Evolutionary conservation across 53 echinoderm and acorn worm species (phyloP).

Genomic region (Holothuria scabra): DNA sequence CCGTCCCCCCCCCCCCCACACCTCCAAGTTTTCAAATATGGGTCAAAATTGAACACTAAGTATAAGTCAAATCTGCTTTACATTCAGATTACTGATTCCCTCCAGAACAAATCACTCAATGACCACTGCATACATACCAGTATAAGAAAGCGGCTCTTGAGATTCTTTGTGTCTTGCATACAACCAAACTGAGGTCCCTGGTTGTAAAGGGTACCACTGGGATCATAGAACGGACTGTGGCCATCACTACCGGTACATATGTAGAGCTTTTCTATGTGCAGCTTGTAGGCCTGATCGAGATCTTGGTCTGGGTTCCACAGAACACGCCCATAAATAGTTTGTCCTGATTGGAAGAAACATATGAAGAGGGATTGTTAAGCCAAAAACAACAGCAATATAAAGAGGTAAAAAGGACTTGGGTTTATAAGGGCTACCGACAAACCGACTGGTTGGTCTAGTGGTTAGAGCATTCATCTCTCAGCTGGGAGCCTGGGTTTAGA

Average conservation of each 20-base stretch:
- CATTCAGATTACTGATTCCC: too few relatives aligned
- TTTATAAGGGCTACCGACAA: too few relatives aligned
- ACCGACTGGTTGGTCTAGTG: too few relatives aligned
- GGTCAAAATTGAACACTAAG: too few relatives aligned
- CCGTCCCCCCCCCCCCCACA: too few relatives aligned
- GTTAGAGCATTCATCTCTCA: too few relatives aligned
- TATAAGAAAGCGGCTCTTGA: slow-evolving; percentile 85
- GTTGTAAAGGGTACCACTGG: slow-evolving; percentile 81
- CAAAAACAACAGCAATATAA: too few relatives aligned
- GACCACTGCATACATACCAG: slow-evolving; percentile 64
- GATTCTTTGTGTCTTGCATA: slow-evolving; percentile 83
- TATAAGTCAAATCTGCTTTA: too few relatives aligned
- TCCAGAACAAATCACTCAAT: too few relatives aligned
- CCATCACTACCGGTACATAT: slow-evolving; percentile 92
- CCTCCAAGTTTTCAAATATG: too few relatives aligned
- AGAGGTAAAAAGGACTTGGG: neutral
- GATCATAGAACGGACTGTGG: slow-evolving; percentile 92
- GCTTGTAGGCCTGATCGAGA: slow-evolving; percentile 90
- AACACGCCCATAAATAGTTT: slow-evolving; percentile 92
- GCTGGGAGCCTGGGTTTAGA: too few relatives aligned
- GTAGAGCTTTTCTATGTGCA: slow-evolving; percentile 90
- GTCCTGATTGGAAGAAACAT: slow-evolving; percentile 59
- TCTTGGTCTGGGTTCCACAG: slow-evolving; percentile 99
- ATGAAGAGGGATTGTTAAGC: neutral
- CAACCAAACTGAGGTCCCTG: slow-evolving; percentile 97